Conservation (phyloP, 2,797 vertebrate species). For the Xyrichtys novacula region DNA sequence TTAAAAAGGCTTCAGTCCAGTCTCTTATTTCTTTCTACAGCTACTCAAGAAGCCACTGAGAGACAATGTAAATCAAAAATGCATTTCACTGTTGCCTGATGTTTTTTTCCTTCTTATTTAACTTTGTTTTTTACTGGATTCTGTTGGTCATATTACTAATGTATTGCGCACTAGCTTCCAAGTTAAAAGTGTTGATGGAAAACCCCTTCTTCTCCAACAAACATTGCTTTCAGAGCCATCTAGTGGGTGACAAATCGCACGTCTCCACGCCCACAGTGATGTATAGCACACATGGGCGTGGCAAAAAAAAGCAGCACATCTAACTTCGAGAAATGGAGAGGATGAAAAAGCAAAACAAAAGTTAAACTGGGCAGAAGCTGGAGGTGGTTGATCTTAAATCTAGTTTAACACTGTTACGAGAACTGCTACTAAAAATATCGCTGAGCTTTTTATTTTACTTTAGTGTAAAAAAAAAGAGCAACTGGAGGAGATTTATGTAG, state of each 20-base stretch:
- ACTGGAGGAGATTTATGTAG: not conserved
- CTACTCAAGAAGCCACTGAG: not conserved
- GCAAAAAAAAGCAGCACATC: not conserved
- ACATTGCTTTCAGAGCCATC: not conserved
- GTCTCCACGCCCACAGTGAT: not conserved
- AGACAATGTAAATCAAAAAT: not conserved
- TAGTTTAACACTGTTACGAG: not conserved
- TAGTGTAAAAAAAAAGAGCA: not conserved
- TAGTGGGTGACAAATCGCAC: not conserved
- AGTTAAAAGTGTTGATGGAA: not conserved
- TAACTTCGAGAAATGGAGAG: not conserved
- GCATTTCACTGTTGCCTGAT: not conserved
- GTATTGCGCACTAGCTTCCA: not conserved
- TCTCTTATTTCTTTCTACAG: constrained; percentile 1
- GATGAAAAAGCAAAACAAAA: no score
- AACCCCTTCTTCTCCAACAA: not conserved
- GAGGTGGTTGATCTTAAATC: not conserved
- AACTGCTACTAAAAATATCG: not conserved
- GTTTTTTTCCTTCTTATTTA: not conserved
- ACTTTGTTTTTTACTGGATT: not conserved
- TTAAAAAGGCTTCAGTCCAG: not conserved
- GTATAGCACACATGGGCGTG: not conserved
- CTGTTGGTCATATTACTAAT: not conserved
- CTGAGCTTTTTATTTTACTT: not conserved
- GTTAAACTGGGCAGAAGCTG: not conserved